Percentiles rank a stretch among this genome's conserved stretches.
phyloP scores from a whole-genome alignment of 2,113 vertebrate species.

The Poeciliopsis turrubarensis region DNA sequence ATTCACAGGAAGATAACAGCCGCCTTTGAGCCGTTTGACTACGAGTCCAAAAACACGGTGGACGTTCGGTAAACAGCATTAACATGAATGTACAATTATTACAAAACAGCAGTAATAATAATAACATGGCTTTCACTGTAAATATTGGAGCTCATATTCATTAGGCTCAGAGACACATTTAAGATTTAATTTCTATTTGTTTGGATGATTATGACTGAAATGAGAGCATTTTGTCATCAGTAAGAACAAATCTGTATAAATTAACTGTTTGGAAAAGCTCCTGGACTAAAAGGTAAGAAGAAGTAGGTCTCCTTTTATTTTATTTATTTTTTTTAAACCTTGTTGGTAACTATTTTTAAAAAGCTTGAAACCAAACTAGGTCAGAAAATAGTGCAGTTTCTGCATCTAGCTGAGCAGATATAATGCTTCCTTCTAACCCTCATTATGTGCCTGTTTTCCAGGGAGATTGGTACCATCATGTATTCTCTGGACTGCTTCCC shows the following conservation, averaged over 20 bases:
- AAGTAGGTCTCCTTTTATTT: too few species aligned
- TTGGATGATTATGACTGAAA: too few species aligned
- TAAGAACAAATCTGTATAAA: too few species aligned
- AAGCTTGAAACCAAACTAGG: not conserved
- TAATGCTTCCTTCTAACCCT: not conserved
- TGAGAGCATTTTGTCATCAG: too few species aligned
- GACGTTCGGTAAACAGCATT: conserved; percentile 84
- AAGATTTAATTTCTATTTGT: too few species aligned
- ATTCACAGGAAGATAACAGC: conserved; percentile 84
- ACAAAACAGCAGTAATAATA: too few species aligned
- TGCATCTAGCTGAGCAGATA: not conserved
- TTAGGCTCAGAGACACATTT: too few species aligned
- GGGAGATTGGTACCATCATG: conserved; percentile 90
- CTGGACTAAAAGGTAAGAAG: too few species aligned
- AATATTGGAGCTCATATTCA: too few species aligned
- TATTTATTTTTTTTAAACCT: too few species aligned
- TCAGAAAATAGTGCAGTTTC: not conserved
- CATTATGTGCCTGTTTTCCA: conserved; percentile 55
- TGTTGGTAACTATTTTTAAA: not conserved
- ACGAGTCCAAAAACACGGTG: conserved; percentile 86
- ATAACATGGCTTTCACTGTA: too few species aligned
- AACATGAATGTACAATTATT: not conserved
- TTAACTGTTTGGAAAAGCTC: too few species aligned
- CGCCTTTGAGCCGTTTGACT: conserved; percentile 93
- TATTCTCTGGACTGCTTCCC: conserved; percentile 92